Conservation (phyloP, 2,797 vertebrate species). For the Gymnopithys bicolor region DNA sequence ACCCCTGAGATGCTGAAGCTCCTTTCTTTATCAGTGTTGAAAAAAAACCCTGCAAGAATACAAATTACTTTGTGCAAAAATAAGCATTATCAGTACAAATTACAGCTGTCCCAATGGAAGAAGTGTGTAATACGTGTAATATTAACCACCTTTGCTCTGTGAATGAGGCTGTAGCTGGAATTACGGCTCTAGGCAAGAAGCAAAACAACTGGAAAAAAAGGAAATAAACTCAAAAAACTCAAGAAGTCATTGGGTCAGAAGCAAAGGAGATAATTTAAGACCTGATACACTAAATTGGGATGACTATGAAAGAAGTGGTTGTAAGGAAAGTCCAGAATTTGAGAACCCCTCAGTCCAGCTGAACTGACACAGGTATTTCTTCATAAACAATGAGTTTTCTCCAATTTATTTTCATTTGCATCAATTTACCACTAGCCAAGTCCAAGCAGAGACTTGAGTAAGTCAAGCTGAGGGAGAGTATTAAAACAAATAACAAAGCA, state of each 20-base stretch:
- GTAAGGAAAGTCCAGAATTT: background rate
- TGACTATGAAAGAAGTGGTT: background rate
- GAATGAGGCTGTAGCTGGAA: background rate
- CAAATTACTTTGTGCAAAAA: conserved; percentile 8
- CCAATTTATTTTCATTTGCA: conserved; percentile 6
- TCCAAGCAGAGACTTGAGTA: background rate
- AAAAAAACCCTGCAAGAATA: conserved; percentile 8
- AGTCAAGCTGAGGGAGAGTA: background rate
- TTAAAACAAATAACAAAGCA: background rate
- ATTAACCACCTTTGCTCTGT: background rate
- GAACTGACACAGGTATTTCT: background rate
- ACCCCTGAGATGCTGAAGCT: conserved; percentile 7
- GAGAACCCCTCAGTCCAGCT: background rate
- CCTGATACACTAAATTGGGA: background rate
- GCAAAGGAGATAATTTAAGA: background rate
- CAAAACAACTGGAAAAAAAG: background rate
- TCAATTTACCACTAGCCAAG: background rate
- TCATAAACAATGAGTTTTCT: background rate
- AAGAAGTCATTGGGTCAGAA: background rate
- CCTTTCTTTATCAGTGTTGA: conserved; percentile 32
- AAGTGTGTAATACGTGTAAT: background rate
- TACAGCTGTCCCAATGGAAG: conserved; percentile 27
- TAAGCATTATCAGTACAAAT: background rate
- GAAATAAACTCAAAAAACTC: background rate
- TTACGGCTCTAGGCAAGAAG: background rate